Evolutionary conservation across 2,797 vertebrate species (phyloP), one percentile per base, ranked within the genome.

Genomic region (Micrastur ruficollis): DNA sequence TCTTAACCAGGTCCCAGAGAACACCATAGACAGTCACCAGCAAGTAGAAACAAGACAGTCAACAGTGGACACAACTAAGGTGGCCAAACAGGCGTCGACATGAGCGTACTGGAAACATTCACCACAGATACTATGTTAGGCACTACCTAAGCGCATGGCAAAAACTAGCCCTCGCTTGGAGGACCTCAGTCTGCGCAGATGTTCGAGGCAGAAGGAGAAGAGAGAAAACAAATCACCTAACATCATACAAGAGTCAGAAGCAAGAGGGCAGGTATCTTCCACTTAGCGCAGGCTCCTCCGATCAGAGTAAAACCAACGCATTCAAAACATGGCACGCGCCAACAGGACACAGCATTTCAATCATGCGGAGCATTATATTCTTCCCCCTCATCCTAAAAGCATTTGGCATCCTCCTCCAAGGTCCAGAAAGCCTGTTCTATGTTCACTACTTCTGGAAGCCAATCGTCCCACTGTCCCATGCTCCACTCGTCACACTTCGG

Each of bases 321-420:
- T 34, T 86, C 36, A 74, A 94, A 85, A 74, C 52, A 29, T 32
- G 76, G 78, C 49, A 53, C 73, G 68, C 85, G 67, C 83, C 93
- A 95, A 74, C 44, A 75, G 38, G 31, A 46, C 70, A 72, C 53
- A 89, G 90, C 88, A 85, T 93, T 83, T 86, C 86, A 78, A 93
- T 76, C 6, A 17, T 34, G 71, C 44, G 75, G 40, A 29, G 34
- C 26, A 75, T 87, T 91, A 70, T 74, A 36, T 68, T 86, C 70
- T 55, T 96, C 91, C 86, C 86, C 59, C 94, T 97, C 89, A 89
- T 78, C 96, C 95, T 95, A 72, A 83, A 50, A 86, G 74, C 62
- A 86, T 90, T 50, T 75, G 78, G 94, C 59, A 76, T 82, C 88
- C 90, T 96, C 76, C 90, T 92, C 96, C 79, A 88, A 62, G 68